Evolutionary conservation across 2,113 vertebrate species (phyloP).

Genomic region (Notechis scutatus): DNA sequence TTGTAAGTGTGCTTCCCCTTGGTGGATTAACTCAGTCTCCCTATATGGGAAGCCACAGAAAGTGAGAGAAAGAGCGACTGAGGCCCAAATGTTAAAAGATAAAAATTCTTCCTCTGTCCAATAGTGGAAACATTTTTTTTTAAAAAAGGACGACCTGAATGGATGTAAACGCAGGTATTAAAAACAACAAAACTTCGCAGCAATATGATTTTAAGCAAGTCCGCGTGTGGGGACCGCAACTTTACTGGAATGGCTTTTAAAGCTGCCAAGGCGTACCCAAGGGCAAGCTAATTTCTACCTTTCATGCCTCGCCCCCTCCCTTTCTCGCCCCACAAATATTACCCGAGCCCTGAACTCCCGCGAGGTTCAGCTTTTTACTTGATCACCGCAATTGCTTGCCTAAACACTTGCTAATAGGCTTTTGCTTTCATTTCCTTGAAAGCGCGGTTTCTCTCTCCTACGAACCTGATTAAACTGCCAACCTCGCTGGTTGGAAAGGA

Average conservation of each 20-base stretch:
- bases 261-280: conserved; percentile 26
- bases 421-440: conserved; percentile 23
- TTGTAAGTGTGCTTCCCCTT: conserved; percentile 27
- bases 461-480: conserved; percentile 18
- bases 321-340: neutral
- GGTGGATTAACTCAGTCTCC: conserved; percentile 34
- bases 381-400: conserved; percentile 13
- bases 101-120: conserved; percentile 48
- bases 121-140: conserved; percentile 24
- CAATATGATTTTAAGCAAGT: neutral
- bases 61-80: neutral
- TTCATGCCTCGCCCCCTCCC: neutral
- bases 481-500: neutral
- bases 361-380: conserved; percentile 12
- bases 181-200: neutral
- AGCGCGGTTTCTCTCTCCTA: conserved; percentile 26
- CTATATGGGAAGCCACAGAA: conserved; percentile 2
- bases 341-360: conserved; percentile 9
- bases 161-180: conserved; percentile 20
- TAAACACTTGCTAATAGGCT: conserved; percentile 38
- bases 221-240: neutral
- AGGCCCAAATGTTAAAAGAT: conserved; percentile 32
- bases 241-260: conserved; percentile 3
- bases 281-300: neutral
- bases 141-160: conserved; percentile 21